Percentiles rank a stretch among this genome's conserved stretches.
phyloP scores from a whole-genome alignment of 1,140 invertebrate species.

The Gryon sp. region DNA sequence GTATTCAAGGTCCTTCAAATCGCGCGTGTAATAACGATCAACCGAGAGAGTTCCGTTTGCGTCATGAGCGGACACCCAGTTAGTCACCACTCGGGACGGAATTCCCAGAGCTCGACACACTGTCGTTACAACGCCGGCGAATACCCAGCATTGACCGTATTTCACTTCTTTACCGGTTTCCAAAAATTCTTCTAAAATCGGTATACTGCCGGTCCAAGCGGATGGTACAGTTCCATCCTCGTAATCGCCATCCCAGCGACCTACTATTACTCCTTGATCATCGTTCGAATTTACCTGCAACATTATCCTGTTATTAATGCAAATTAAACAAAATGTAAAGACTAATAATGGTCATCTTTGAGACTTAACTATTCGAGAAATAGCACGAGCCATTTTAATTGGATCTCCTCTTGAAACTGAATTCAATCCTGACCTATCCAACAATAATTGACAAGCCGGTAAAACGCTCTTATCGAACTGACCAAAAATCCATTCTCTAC shows the following conservation, averaged over 20 bases:
- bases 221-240: conserved; percentile 81
- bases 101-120: conserved; percentile 83
- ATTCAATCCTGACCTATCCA: conserved; percentile 78
- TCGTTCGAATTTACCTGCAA: conserved; percentile 83
- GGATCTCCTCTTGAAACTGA: conserved; percentile 84
- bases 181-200: conserved; percentile 81
- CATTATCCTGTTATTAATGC: not conserved
- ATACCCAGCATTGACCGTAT: conserved; percentile 87
- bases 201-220: conserved; percentile 81
- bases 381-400: conserved; percentile 84
- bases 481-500: conserved; percentile 83
- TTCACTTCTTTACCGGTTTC: conserved; percentile 80
- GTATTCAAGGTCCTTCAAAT: conserved; percentile 77
- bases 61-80: conserved; percentile 84
- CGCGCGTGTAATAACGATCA: conserved; percentile 81
- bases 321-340: no score
- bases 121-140: conserved; percentile 83
- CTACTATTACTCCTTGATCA: conserved; percentile 81
- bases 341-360: no score
- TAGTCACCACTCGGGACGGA: conserved; percentile 82
- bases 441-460: conserved; percentile 79
- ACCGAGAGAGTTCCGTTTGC: conserved; percentile 82
- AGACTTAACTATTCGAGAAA: conserved; percentile 84
- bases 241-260: conserved; percentile 85
- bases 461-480: conserved; percentile 82